Base-by-base conservation (phyloP, 2,797 vertebrate genomes). In the Fringilla coelebs region DNA sequence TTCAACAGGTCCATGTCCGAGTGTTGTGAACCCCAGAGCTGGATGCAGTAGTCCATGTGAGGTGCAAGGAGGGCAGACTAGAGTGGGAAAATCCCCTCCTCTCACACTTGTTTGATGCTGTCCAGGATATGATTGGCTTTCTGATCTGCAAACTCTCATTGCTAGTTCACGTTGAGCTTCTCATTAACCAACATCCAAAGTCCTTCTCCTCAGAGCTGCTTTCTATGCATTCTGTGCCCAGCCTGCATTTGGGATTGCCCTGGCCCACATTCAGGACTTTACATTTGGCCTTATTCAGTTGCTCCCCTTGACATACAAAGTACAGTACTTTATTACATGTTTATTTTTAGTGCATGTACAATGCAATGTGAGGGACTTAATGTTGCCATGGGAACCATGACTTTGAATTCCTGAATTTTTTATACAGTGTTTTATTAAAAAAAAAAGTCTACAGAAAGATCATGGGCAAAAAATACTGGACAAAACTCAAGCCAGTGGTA, bases 321-420 rank as follows among this genome's bases (percentile, higher is more conserved):
- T 65, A 77, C 40, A 45, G 77, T 92, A 57, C 72, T 89, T 95
- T 70, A 90, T 94, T 95, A 28, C 34, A 36, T 93, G 86, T 91
- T 96, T 96, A 96, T 95, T 94, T 96, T 96, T 96, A 94, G 94
- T 90, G 52, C 88, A 40, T 54, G 77, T 85, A 85, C 86, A 94
- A 90, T 76, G 72, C 74, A 96, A 94, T 8, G 51, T 54, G 80
- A 95, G 74, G 76, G 84, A 93, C 63, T 89, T 87, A 90, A 89
- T 61, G 92, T 96, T 96, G 71, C 92, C 81, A 95, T 94, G 94
- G 96, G 57, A 96, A 96, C 90, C 18, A 40, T 74, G 89, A 87
- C 90, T 96, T 94, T 89, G 92, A 92, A 90, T 84, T 88, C 32
- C 32, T 87, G 71, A 89, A 41, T 90, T 95, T 92, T 91, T 92